Evolutionary conservation across 2,888 invertebrate genomes (phyloP), one percentile per base, ranked within the genome.

Genomic region (Cynaeus angustus): DNA sequence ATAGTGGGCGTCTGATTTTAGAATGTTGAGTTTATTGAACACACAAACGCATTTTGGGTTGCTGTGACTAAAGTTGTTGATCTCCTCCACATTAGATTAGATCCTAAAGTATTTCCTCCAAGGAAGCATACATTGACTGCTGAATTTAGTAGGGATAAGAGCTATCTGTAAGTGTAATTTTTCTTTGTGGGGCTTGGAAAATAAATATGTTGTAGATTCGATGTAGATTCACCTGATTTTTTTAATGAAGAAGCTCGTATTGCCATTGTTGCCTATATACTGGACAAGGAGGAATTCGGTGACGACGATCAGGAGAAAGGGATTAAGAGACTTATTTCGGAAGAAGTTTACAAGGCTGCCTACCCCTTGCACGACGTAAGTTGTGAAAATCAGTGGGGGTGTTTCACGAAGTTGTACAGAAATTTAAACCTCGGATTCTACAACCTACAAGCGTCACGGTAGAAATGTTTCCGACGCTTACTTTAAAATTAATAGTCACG

Each of bases 311-410:
- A 88, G 79, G 86, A 88, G 68, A 88, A 89, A 77, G 93, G 94
- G 52, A 91, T 94, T 67, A 90, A 91, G 72, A 89, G 90, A 76
- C 85, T 94, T 26, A 78, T 93, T 66, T 84, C 86, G 33, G 90
- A 91, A 78, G 87, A 87, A 21, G 88, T 90, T 46, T 94, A 93
- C 80, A 87, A 87, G 43, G 91, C 91, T 68, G 91, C 92, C 7
- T 94, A 92, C 83, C 92, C 93, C 2, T 83, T 94, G 66, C 94
- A 94, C 83, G 93, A 94, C 86, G 93, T 92, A 85, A n/a, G n/a
- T n/a, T n/a, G n/a, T n/a, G n/a, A n/a, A n/a, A n/a, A n/a, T n/a
- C n/a, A n/a, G n/a, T n/a, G n/a, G n/a, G n/a, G n/a, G n/a, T n/a
- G n/a, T n/a, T n/a, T n/a, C n/a, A n/a, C n/a, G n/a, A n/a, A n/a